Percentiles rank a stretch among this genome's conserved stretches.
These are phyloP conservation scores for Melanostoma scalare DNA, from an alignment of 2,888 invertebrate species.

Conservation along the genomic window DNA sequence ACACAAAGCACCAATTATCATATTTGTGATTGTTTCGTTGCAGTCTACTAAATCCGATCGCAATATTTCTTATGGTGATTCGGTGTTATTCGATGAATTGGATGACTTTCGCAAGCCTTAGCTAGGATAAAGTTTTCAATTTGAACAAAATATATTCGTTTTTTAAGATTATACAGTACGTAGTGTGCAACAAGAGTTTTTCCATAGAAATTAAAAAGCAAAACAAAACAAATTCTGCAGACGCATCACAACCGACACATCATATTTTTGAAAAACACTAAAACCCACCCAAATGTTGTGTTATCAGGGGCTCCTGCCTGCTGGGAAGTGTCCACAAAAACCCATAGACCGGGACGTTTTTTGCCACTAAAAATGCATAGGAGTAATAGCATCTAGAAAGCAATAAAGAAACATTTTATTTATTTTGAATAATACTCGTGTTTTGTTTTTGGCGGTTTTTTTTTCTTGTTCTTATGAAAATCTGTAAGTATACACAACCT, in stretches of 20 bases:
- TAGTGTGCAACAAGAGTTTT: not conserved
- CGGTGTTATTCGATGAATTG: slow-evolving; percentile 79
- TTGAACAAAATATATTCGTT: not conserved
- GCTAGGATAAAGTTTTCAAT: slow-evolving; percentile 36
- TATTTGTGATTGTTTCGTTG: slow-evolving; percentile 46
- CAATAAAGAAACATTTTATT: slow-evolving; percentile 50
- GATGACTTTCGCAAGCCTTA: slow-evolving; percentile 76
- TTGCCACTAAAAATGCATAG: not conserved
- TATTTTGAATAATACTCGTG: slow-evolving; percentile 44
- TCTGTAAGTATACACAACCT: no score
- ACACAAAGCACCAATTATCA: not conserved
- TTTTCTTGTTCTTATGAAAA: not conserved
- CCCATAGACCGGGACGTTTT: slow-evolving; percentile 15
- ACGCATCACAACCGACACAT: slow-evolving; percentile 12
- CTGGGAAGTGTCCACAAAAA: not conserved
- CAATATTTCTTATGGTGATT: slow-evolving; percentile 79
- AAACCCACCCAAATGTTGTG: slow-evolving; percentile 11
- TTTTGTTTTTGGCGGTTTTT: not conserved
- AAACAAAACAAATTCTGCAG: not conserved
- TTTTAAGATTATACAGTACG: not conserved
- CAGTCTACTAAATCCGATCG: slow-evolving; percentile 82
- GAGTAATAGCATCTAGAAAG: slow-evolving; percentile 20
- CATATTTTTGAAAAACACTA: slow-evolving; percentile 7
- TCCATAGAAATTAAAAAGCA: not conserved
- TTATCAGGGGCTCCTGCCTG: not conserved